Base-by-base conservation (phyloP, 2,797 vertebrate genomes). In the Urocyon cinereoargenteus region DNA sequence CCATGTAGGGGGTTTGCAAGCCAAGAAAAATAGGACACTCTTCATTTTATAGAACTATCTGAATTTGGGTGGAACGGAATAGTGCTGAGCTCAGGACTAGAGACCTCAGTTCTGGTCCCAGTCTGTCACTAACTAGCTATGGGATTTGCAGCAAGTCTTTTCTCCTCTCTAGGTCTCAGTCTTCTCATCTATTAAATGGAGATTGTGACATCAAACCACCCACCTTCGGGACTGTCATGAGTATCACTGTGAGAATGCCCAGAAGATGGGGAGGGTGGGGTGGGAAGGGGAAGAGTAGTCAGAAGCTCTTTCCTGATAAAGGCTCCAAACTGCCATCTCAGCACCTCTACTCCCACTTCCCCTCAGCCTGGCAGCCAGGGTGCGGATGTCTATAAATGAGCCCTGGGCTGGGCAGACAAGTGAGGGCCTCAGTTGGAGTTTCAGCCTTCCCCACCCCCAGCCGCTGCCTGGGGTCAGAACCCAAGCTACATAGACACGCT, bases 381-480 rank as follows among this genome's bases (percentile, higher is more conserved):
- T 96, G 18, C 59, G 36, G 97, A 95, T 95, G 68, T 97, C 90
- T 98, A 96, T 96, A 98, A 98, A 97, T 36, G 90, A 93, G 53
- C 53, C 36, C 18, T 79, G 5, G 16, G 84, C 13, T 8, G 3
- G 28, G 82, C 55, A 70, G 82, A 93, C 18, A 55, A 83, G n/a
- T 0, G 36, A 94, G 14, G 51, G 57, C 57, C 40, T 90, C 59
- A 1, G 6, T 64, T 18, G 59, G 18, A 68, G 16, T 22, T 51
- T 55, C 28, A 64, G 73, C 4, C 70, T 64, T 64, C 40, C 53
- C 34, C 1, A 22, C 18, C 81, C 53, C 40, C 26, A 13, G 36
- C 31, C 1, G 21, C 70, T 45, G 26, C 55, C 28, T 12, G 18
- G 49, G 16, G 13, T 55, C 51, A 62, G 40, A 22, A 5, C 64